phyloP scores from a whole-genome alignment of 2,888 invertebrate species.

The Isoperla grammatica region DNA sequence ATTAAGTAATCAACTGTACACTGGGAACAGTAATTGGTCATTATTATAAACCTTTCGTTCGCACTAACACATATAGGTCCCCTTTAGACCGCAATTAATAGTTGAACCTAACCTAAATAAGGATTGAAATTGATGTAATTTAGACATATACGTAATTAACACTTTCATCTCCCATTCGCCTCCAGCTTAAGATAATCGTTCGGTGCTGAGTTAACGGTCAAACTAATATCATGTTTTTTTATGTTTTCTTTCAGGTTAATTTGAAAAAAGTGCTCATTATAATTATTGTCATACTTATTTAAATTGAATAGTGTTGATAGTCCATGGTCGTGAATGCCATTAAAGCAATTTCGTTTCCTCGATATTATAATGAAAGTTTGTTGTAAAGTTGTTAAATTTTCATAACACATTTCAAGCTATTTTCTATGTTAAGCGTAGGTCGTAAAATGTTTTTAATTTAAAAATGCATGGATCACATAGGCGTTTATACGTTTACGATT shows the following conservation, averaged over 20 bases:
- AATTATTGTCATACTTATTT: conserved; percentile 11
- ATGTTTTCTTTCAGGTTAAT: too few species aligned
- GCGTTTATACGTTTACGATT: conserved; percentile 8
- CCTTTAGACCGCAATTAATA: conserved; percentile 12
- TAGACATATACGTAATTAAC: conserved; percentile 24
- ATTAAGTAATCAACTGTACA: conserved; percentile 24
- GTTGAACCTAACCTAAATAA: conserved; percentile 20
- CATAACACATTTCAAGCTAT: conserved; percentile 12
- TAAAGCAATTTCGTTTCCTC: conserved; percentile 12
- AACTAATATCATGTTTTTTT: too few species aligned
- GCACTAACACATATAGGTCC: conserved; percentile 1
- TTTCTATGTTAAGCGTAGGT: conserved; percentile 11
- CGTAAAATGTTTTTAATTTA: conserved; percentile 15
- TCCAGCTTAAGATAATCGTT: conserved; percentile 6
- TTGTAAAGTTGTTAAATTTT: conserved; percentile 5
- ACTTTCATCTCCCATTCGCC: conserved; percentile 15
- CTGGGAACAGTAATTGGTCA: conserved; percentile 14
- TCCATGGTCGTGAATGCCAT: not conserved
- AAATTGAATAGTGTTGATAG: not conserved
- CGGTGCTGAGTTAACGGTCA: not conserved
- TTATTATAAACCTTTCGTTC: conserved; percentile 18
- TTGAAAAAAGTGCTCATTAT: conserved; percentile 3
- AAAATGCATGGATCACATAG: conserved; percentile 12
- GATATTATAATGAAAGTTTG: conserved; percentile 11
- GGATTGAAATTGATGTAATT: conserved; percentile 26